Conservation (phyloP, 2,113 vertebrate species). For the Columbina picui region DNA sequence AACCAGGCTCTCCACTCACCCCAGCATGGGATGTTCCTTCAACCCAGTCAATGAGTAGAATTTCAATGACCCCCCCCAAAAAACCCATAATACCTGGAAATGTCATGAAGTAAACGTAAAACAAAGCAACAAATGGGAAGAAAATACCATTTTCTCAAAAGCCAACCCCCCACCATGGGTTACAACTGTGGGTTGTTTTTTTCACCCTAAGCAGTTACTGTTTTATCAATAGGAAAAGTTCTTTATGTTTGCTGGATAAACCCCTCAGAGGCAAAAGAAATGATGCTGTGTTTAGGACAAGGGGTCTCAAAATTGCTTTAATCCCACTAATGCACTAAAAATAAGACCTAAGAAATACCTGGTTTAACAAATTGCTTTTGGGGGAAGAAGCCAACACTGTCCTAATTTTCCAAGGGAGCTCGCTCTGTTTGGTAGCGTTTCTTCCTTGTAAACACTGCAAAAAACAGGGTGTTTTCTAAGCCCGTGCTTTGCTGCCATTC, state of each 20-base stretch:
- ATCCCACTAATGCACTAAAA: neutral
- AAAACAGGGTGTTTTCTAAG: neutral
- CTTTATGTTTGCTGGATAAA: neutral
- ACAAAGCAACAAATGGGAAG: neutral
- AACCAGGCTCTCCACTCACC: rapidly evolving
- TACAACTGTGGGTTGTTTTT: neutral
- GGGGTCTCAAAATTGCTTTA: neutral
- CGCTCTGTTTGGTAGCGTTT: neutral
- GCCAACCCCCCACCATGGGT: too few relatives aligned
- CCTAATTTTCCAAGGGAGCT: neutral
- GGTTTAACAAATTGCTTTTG: neutral
- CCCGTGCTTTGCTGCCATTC: neutral
- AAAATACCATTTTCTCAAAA: neutral
- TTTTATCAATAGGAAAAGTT: neutral
- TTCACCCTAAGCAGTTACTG: neutral
- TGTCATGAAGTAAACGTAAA: neutral
- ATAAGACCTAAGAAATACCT: neutral
- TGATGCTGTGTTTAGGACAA: neutral
- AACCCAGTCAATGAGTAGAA: too few relatives aligned
- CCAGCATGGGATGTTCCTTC: neutral
- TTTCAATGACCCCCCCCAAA: too few relatives aligned
- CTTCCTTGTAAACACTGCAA: neutral
- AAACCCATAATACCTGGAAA: neutral
- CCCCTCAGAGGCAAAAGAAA: neutral
- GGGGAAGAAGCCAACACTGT: neutral